Evolutionary conservation across 1,140 invertebrate genomes (phyloP).

Genomic region (Mizuhopecten yessoensis): DNA sequence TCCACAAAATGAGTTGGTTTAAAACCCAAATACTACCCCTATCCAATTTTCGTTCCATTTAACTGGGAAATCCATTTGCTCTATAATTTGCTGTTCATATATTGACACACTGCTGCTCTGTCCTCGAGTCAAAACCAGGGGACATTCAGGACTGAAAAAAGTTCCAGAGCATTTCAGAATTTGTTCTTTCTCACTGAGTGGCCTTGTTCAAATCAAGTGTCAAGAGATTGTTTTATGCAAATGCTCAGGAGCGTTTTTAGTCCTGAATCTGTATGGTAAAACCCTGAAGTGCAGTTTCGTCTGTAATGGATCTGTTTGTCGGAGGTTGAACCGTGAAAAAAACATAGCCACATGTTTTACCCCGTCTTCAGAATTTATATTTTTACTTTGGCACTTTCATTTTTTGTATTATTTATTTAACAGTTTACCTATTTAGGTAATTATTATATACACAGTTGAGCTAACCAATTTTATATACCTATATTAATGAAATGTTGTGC

Average conservation of each 20-base stretch:
- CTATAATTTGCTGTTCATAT: neutral
- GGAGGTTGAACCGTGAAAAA: no score
- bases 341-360: neutral
- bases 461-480: slow-evolving; percentile 9
- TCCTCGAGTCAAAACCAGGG: slow-evolving; percentile 1
- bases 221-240: neutral
- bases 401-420: slow-evolving; percentile 24
- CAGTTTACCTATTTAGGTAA: neutral
- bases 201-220: neutral
- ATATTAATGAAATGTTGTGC: slow-evolving; percentile 10
- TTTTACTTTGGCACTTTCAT: neutral
- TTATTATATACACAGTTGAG: slow-evolving; percentile 11
- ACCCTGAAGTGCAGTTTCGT: no score
- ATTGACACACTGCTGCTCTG: neutral
- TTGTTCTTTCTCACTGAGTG: neutral
- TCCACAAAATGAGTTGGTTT: no score
- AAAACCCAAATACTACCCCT: no score
- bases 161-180: neutral
- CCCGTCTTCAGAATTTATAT: neutral
- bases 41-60: no score
- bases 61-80: neutral
- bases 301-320: neutral
- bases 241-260: neutral
- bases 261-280: neutral
- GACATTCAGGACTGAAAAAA: neutral